A percentile compares a stretch with the other conserved stretches of the same genome.
These are phyloP conservation scores for Artibeus lituratus DNA, from an alignment of 2,797 vertebrate genomes.

Conservation along the genomic window DNA sequence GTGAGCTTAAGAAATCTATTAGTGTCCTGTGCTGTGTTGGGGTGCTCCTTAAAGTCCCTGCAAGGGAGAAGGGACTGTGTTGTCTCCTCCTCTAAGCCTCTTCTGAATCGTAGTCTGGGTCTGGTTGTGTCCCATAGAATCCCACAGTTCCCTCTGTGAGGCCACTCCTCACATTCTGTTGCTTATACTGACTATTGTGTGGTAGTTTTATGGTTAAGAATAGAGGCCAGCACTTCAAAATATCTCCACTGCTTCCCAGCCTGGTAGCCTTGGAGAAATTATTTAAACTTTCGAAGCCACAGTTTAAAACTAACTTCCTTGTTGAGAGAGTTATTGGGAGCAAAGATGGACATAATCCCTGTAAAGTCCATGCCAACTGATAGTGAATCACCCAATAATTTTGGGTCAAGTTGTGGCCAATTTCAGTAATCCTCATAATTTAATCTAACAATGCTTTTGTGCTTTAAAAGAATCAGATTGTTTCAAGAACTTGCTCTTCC, in stretches of 20 bases:
- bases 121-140: background rate
- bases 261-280: background rate
- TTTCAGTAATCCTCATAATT: background rate
- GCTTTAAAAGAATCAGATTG: background rate
- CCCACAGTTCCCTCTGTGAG: background rate
- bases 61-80: background rate
- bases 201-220: background rate
- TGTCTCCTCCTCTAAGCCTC: background rate
- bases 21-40: background rate
- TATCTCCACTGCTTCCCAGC: background rate
- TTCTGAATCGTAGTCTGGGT: background rate
- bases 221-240: background rate
- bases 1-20: background rate
- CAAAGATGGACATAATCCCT: background rate
- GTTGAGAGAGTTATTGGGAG: background rate
- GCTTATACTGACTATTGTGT: background rate
- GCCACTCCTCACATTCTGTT: background rate
- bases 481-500: background rate
- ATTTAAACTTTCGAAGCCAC: background rate
- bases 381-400: background rate
- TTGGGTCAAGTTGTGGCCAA: background rate
- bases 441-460: background rate
- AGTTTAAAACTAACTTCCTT: background rate
- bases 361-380: background rate
- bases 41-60: background rate